A percentile compares a stretch with the other conserved stretches of the same genome.
Conservation (phyloP, 2,797 vertebrate genomes). For the Paramormyrops hopkinsi region DNA sequence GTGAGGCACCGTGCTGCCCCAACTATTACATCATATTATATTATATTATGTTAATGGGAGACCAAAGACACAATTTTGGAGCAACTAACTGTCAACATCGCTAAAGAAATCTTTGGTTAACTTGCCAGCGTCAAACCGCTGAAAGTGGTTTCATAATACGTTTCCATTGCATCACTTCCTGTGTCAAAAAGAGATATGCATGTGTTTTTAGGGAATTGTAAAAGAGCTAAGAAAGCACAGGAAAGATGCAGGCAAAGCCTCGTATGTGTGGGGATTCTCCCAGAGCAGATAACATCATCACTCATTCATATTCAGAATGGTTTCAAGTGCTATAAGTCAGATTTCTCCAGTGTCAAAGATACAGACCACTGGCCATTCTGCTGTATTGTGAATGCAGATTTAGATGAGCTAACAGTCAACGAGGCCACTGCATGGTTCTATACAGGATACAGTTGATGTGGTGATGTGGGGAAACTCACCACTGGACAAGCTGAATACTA, state of each 20-base stretch:
- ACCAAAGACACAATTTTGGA: neutral
- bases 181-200: neutral
- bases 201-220: neutral
- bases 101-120: neutral
- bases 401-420: neutral
- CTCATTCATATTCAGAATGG: neutral
- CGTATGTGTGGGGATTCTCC: neutral
- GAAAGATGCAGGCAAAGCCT: neutral
- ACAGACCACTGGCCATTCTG: neutral
- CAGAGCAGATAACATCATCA: neutral
- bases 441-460: neutral
- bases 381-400: neutral
- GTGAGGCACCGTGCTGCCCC: neutral
- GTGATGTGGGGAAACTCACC: neutral
- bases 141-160: neutral
- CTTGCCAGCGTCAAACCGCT: neutral
- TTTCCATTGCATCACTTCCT: neutral
- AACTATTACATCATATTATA: neutral
- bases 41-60: neutral
- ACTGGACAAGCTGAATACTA: neutral
- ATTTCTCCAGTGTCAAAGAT: neutral
- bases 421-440: neutral
- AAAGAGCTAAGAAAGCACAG: neutral
- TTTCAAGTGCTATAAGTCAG: neutral
- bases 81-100: neutral